Conservation (phyloP, 2,888 invertebrate species). For the Cabera pusaria region DNA sequence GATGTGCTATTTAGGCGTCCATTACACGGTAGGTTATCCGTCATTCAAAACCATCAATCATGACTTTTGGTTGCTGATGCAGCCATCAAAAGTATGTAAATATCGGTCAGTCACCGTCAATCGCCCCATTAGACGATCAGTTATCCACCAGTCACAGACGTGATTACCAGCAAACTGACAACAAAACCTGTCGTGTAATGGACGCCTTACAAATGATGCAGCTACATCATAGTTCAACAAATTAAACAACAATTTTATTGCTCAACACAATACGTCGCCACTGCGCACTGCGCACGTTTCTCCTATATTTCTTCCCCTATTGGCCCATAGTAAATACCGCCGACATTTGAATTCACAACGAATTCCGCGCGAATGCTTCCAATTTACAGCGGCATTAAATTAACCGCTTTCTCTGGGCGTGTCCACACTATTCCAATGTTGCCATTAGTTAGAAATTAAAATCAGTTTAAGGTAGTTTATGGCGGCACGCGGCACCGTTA, state of each 20-base stretch:
- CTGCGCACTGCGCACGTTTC: slow-evolving; percentile 5
- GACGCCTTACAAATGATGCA: neutral
- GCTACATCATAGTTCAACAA: neutral
- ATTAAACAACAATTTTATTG: neutral
- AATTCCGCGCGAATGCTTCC: slow-evolving; percentile 15
- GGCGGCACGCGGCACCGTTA: slow-evolving; percentile 53
- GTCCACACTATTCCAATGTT: slow-evolving; percentile 36
- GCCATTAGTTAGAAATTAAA: slow-evolving; percentile 56
- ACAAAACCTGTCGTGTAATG: too few species aligned
- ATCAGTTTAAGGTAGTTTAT: slow-evolving; percentile 69
- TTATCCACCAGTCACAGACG: too few species aligned
- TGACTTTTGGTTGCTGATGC: too few species aligned
- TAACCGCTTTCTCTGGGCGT: slow-evolving; percentile 21
- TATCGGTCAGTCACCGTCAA: too few species aligned
- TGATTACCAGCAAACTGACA: too few species aligned
- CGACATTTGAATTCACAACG: slow-evolving; percentile 12
- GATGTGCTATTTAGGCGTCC: too few species aligned
- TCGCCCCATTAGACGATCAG: too few species aligned
- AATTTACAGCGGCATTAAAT: slow-evolving; percentile 19
- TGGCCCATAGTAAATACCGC: slow-evolving; percentile 23
- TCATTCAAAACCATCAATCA: too few species aligned
- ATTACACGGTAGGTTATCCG: too few species aligned
- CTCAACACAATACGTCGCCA: neutral
- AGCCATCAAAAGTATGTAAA: too few species aligned
- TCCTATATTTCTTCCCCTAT: slow-evolving; percentile 17